A percentile compares a stretch with the other conserved stretches of the same genome.
These are phyloP conservation scores for Phorcus lineatus DNA, from an alignment of 2,888 invertebrate genomes.

Conservation along the genomic window DNA sequence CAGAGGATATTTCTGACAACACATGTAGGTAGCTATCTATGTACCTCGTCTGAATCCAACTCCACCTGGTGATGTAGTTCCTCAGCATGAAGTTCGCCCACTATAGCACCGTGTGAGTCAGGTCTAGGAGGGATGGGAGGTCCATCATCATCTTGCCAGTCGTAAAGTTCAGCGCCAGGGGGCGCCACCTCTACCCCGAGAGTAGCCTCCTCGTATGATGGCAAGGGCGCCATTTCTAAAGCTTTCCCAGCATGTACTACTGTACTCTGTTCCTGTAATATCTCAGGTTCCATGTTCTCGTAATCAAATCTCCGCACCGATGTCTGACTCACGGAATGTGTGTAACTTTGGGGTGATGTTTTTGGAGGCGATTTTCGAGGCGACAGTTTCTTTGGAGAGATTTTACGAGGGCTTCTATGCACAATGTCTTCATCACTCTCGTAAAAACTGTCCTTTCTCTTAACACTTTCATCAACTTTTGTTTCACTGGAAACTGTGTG, in stretches of 20 bases:
- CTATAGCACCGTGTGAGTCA: slow-evolving; percentile 45
- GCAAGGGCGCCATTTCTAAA: slow-evolving; percentile 51
- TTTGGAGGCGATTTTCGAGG: background rate
- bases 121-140: slow-evolving; percentile 55
- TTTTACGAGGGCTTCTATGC: slow-evolving; percentile 27
- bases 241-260: background rate
- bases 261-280: background rate
- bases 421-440: slow-evolving; percentile 61
- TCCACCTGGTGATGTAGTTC: slow-evolving; percentile 24
- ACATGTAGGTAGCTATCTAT: background rate
- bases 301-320: background rate
- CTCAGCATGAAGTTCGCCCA: background rate
- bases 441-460: slow-evolving; percentile 66
- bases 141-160: slow-evolving; percentile 51
- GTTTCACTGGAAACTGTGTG: slow-evolving; percentile 11
- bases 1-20: background rate
- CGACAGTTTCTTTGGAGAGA: slow-evolving; percentile 29
- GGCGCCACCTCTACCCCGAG: slow-evolving; percentile 40
- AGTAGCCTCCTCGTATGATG: slow-evolving; percentile 58
- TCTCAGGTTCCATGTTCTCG: background rate
- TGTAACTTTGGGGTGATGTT: slow-evolving; percentile 34
- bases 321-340: background rate
- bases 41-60: slow-evolving; percentile 56
- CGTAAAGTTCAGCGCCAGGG: slow-evolving; percentile 41
- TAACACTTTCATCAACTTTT: slow-evolving; percentile 24